phyloP scores from a whole-genome alignment of 2,888 invertebrate species.

The Plebejus melissa region DNA sequence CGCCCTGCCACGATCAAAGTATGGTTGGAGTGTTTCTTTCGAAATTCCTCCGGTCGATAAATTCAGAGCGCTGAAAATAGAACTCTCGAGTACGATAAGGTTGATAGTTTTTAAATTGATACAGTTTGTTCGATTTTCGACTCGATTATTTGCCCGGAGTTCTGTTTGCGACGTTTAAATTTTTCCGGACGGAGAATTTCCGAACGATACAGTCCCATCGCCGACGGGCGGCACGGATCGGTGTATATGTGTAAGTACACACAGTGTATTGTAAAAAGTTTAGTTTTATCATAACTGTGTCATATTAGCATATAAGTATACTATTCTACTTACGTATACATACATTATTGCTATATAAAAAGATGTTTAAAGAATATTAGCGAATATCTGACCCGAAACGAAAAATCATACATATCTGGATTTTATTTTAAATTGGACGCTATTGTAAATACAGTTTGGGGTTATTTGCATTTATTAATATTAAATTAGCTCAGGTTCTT shows the following conservation, averaged over 20 bases:
- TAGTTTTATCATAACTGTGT: conserved; percentile 75
- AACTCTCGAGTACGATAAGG: background rate
- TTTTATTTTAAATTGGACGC: conserved; percentile 37
- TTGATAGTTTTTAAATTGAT: background rate
- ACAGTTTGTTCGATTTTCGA: background rate
- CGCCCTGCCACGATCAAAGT: conserved; percentile 48
- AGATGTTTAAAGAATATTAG: conserved; percentile 70
- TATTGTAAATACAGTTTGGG: conserved; percentile 69
- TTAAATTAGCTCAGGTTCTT: conserved; percentile 66
- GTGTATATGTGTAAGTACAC: conserved; percentile 76
- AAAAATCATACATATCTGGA: conserved; percentile 45
- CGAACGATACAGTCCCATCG: background rate
- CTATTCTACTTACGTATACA: conserved; percentile 74
- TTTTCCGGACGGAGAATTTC: background rate
- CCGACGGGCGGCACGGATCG: conserved; percentile 43
- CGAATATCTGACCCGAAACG: conserved; percentile 59
- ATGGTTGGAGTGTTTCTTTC: background rate
- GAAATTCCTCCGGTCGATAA: background rate
- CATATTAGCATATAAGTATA: conserved; percentile 75
- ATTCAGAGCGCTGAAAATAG: background rate
- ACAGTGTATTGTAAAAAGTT: conserved; percentile 72
- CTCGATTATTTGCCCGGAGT: too few relatives aligned
- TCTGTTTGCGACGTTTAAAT: background rate
- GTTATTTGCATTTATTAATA: conserved; percentile 69
- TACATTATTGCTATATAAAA: conserved; percentile 66